Evolutionary conservation across 92 coral and sea anemone species (phyloP).

Genomic region (Bergia puertoricense): DNA sequence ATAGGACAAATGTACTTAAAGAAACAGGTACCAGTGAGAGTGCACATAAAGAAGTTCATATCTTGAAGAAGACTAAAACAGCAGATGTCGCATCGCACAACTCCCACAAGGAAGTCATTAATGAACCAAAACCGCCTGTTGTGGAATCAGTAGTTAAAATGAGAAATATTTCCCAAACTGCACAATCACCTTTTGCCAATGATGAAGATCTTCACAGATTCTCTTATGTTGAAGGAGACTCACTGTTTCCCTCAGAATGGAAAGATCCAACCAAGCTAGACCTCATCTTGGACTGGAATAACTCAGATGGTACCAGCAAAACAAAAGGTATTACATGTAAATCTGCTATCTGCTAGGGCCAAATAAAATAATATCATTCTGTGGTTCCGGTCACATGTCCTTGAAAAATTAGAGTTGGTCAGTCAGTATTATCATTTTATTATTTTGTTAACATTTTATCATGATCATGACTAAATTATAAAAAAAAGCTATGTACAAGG

Average conservation of each 20-base stretch:
- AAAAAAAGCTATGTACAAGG: no score
- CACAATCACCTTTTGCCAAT: neutral
- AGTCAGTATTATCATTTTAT: no score
- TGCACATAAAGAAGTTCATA: neutral
- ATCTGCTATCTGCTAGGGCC: no score
- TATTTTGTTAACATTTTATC: no score
- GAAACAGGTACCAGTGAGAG: neutral
- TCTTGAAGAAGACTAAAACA: constrained; percentile 1
- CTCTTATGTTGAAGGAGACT: constrained; percentile 37
- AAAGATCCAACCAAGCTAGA: constrained; percentile 41
- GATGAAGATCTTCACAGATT: constrained; percentile 37
- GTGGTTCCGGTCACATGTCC: no score
- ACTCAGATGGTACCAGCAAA: constrained; percentile 10
- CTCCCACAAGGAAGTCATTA: neutral
- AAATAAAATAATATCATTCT: no score
- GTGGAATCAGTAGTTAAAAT: constrained; percentile 11
- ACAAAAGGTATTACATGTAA: constrained; percentile 2
- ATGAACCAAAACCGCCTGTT: neutral
- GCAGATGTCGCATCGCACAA: neutral
- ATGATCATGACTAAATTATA: no score
- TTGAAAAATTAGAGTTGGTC: no score
- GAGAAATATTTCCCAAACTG: constrained; percentile 25
- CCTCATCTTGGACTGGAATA: constrained; percentile 31
- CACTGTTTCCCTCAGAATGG: constrained; percentile 42
- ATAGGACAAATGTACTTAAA: neutral